phyloP scores from a whole-genome alignment of 2,888 invertebrate species.

The Caenorhabditis afra region DNA sequence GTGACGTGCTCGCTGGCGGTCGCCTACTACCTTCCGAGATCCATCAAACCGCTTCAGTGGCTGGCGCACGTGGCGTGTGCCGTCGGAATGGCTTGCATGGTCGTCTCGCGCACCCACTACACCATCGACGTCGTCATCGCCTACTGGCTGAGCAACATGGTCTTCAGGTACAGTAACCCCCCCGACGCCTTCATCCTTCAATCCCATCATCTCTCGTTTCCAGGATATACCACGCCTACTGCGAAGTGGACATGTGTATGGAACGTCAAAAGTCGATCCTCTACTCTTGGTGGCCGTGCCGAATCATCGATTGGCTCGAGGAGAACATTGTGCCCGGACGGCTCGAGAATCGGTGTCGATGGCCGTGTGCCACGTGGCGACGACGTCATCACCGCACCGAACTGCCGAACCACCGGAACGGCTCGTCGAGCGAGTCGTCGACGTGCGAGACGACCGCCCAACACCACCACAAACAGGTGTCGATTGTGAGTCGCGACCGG shows the following conservation, averaged over 20 bases:
- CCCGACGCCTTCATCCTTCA: too few relatives aligned
- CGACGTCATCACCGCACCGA: neutral
- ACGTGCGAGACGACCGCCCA: constrained; percentile 33
- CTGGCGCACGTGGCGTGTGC: constrained; percentile 46
- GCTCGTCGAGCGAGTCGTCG: constrained; percentile 46
- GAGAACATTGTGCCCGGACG: constrained; percentile 70
- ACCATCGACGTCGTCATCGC: constrained; percentile 75
- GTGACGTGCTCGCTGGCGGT: constrained; percentile 69
- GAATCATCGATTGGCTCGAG: constrained; percentile 71
- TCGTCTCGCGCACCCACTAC: constrained; percentile 74
- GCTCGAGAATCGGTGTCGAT: constrained; percentile 40
- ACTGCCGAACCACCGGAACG: constrained; percentile 7
- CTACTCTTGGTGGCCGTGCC: constrained; percentile 62
- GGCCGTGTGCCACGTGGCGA: constrained; percentile 8
- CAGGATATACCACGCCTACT: constrained; percentile 72
- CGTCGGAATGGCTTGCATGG: constrained; percentile 71
- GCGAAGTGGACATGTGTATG: constrained; percentile 69
- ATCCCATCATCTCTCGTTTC: neutral
- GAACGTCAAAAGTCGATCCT: constrained; percentile 66
- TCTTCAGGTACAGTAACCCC: constrained; percentile 64
- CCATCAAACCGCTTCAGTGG: constrained; percentile 60
- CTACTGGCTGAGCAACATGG: constrained; percentile 70
- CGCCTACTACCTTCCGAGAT: constrained; percentile 68
- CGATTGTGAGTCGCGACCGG: constrained; percentile 63
- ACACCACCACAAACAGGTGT: constrained; percentile 70